Evolutionary conservation across 2,797 vertebrate species (phyloP).

Genomic region (Leontocebus nigricollis): DNA sequence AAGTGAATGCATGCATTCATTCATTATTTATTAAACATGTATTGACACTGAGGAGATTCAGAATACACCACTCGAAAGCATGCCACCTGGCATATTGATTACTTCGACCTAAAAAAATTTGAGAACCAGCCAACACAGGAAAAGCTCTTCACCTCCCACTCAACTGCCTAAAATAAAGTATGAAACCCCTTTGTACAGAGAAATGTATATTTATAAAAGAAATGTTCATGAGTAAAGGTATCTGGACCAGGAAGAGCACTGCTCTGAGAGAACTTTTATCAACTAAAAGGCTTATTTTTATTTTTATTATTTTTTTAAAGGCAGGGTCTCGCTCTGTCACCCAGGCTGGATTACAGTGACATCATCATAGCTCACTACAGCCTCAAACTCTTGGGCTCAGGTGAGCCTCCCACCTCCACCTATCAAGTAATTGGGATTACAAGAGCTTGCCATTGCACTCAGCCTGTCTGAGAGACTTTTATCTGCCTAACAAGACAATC

Average conservation of each 20-base stretch:
- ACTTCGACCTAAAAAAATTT: background rate
- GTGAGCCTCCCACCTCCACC: too few relatives aligned
- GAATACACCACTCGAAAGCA: background rate
- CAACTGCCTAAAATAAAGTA: background rate
- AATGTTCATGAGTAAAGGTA: background rate
- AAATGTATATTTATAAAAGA: background rate
- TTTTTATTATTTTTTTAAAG: too few relatives aligned
- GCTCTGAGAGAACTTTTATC: background rate
- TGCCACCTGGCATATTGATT: background rate
- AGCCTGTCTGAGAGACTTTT: background rate
- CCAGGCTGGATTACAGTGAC: too few relatives aligned
- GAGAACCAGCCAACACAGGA: background rate
- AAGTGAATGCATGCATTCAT: background rate
- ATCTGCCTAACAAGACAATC: background rate
- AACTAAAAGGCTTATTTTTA: too few relatives aligned
- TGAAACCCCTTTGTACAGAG: background rate
- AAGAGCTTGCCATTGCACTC: too few relatives aligned
- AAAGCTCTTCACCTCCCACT: background rate
- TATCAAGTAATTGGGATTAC: too few relatives aligned
- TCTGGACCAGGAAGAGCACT: background rate
- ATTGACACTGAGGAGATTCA: background rate
- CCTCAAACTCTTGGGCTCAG: too few relatives aligned
- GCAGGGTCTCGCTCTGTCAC: too few relatives aligned
- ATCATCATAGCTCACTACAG: too few relatives aligned
- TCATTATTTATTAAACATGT: constrained; percentile 25